phyloP scores from a whole-genome alignment of 2,888 invertebrate species.

The Pachliopta kotzebuea region DNA sequence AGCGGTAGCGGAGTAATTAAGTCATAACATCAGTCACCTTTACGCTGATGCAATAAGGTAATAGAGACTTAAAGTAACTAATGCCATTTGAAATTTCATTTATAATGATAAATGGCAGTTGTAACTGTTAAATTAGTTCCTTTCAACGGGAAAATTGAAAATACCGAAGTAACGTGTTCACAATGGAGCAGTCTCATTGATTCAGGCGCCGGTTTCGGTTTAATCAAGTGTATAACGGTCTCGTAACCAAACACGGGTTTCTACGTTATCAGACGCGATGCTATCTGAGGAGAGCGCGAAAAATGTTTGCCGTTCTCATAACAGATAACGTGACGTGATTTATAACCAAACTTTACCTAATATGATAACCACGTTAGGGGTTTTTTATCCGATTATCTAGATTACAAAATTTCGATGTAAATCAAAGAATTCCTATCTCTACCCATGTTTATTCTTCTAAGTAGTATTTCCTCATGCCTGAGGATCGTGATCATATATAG shows the following conservation, averaged over 20 bases:
- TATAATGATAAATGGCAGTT: too few relatives aligned
- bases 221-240: slow-evolving; percentile 44
- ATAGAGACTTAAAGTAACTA: too few relatives aligned
- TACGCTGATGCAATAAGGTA: too few relatives aligned
- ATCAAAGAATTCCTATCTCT: too few relatives aligned
- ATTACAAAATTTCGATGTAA: not conserved
- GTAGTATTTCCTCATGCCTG: too few relatives aligned
- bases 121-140: not conserved
- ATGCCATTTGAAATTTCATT: too few relatives aligned
- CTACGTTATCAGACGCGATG: slow-evolving; percentile 28
- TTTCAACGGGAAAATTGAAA: too few relatives aligned
- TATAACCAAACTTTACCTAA: slow-evolving; percentile 24
- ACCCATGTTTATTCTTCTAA: too few relatives aligned
- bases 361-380: slow-evolving; percentile 10
- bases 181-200: slow-evolving; percentile 1
- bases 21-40: too few relatives aligned
- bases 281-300: slow-evolving; percentile 33
- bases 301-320: slow-evolving; percentile 39
- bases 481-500: too few relatives aligned
- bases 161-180: not conserved
- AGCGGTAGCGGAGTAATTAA: too few relatives aligned
- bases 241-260: slow-evolving; percentile 32
- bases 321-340: slow-evolving; percentile 35
- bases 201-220: slow-evolving; percentile 30
- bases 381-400: not conserved